phyloP scores from a whole-genome alignment of 2,113 vertebrate genomes.

The Lanius collurio region DNA sequence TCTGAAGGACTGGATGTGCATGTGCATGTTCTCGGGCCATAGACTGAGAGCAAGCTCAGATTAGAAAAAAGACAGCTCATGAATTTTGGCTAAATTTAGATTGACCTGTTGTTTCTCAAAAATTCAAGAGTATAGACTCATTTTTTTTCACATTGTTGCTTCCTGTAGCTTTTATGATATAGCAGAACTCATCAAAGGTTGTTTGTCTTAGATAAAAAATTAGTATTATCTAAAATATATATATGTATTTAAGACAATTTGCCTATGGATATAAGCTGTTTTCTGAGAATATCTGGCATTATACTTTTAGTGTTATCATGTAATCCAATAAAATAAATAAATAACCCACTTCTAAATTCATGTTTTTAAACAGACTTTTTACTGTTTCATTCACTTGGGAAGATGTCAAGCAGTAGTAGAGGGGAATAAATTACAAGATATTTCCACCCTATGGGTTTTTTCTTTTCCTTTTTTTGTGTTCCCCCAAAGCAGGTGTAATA shows the following conservation, averaged over 20 bases:
- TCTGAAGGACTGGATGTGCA: neutral
- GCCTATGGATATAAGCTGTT: neutral
- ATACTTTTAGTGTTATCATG: neutral
- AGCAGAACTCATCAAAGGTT: neutral
- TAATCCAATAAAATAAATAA: neutral
- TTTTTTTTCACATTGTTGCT: neutral
- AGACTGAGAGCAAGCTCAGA: fast-evolving
- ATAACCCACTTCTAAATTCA: neutral
- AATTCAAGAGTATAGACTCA: neutral
- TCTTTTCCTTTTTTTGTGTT: neutral
- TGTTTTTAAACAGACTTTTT: neutral
- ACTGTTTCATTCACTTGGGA: neutral
- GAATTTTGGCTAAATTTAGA: neutral
- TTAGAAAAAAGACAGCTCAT: neutral
- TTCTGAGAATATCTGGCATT: neutral
- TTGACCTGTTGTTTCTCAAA: neutral
- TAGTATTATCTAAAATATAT: neutral
- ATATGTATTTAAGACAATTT: neutral
- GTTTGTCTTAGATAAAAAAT: neutral
- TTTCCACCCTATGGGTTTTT: neutral
- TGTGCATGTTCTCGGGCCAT: neutral
- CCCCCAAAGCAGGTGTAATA: constrained; percentile 23
- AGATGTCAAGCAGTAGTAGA: neutral
- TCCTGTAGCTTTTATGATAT: neutral
- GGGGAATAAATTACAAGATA: neutral